Conservation (phyloP, 2,797 vertebrate species). For the Acanthurus tractus region DNA sequence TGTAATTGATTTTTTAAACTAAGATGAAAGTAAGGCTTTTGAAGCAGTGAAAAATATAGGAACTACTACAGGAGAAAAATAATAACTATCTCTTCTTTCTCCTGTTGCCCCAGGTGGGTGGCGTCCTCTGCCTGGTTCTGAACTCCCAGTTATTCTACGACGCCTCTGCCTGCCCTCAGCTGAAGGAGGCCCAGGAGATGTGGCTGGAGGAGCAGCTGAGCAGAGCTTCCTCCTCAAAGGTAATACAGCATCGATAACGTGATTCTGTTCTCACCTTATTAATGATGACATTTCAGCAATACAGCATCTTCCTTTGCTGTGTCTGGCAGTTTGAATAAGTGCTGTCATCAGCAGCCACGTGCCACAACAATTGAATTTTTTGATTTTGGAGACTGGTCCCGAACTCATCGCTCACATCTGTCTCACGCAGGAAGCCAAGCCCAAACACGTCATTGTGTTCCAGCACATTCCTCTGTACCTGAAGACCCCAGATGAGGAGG, state of each 20-base stretch:
- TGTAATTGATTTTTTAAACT: background rate
- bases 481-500: slow-evolving; percentile 88
- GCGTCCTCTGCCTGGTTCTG: slow-evolving; percentile 93
- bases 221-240: slow-evolving; percentile 68
- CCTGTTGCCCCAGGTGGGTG: slow-evolving; percentile 83
- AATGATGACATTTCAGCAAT: background rate
- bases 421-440: slow-evolving; percentile 73
- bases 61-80: background rate
- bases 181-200: slow-evolving; percentile 90
- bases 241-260: slow-evolving; percentile 34
- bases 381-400: background rate
- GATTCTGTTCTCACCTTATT: slow-evolving; percentile 26
- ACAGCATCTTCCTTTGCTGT: slow-evolving; percentile 4
- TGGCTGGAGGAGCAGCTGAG: slow-evolving; percentile 93
- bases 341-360: background rate
- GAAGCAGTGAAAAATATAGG: background rate
- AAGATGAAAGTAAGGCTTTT: background rate
- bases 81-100: background rate
- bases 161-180: slow-evolving; percentile 87
- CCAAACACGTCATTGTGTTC: slow-evolving; percentile 91
- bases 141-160: slow-evolving; percentile 95
- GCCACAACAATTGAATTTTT: slow-evolving; percentile 24
- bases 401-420: slow-evolving; percentile 9
- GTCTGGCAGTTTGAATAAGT: slow-evolving; percentile 18
- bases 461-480: slow-evolving; percentile 97